A percentile compares a stretch with the other conserved stretches of the same genome.
These are phyloP conservation scores for Pogonophryne albipinna DNA, from an alignment of 2,797 vertebrate genomes.

Conservation along the genomic window DNA sequence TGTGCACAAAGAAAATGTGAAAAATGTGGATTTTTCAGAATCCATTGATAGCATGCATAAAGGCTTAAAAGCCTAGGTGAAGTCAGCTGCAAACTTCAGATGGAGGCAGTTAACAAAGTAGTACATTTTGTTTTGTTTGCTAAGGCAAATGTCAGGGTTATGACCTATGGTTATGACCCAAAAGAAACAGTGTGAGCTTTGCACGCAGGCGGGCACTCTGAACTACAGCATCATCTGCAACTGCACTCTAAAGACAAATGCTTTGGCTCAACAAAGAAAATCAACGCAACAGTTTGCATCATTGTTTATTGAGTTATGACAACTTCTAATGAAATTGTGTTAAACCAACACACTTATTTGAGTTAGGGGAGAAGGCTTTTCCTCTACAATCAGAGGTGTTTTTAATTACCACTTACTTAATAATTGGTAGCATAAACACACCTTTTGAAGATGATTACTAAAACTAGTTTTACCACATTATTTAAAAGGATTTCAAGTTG, in stretches of 20 bases:
- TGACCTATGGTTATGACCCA: background rate
- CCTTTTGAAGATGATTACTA: too few species aligned
- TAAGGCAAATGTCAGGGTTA: background rate
- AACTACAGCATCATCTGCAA: background rate
- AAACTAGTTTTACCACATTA: too few species aligned
- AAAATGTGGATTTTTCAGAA: conserved; percentile 56
- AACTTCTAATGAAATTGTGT: too few species aligned
- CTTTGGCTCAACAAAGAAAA: too few species aligned
- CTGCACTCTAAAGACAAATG: background rate
- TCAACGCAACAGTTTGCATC: too few species aligned
- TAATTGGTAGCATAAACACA: too few species aligned
- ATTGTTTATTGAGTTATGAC: too few species aligned
- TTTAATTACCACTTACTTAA: too few species aligned
- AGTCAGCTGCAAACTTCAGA: conserved; percentile 27
- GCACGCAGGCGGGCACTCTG: background rate
- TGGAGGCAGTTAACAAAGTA: conserved; percentile 4
- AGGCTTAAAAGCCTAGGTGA: conserved; percentile 17
- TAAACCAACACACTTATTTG: too few species aligned
- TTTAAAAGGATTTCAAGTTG: too few species aligned
- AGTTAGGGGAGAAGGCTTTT: too few species aligned
- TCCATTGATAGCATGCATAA: conserved; percentile 30
- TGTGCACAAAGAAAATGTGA: conserved; percentile 27
- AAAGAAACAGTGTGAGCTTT: background rate
- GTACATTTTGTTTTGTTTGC: conserved; percentile 14
- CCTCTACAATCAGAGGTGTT: too few species aligned